phyloP scores from a whole-genome alignment of 2,888 invertebrate genomes.

The Minunthozetes semirufus region DNA sequence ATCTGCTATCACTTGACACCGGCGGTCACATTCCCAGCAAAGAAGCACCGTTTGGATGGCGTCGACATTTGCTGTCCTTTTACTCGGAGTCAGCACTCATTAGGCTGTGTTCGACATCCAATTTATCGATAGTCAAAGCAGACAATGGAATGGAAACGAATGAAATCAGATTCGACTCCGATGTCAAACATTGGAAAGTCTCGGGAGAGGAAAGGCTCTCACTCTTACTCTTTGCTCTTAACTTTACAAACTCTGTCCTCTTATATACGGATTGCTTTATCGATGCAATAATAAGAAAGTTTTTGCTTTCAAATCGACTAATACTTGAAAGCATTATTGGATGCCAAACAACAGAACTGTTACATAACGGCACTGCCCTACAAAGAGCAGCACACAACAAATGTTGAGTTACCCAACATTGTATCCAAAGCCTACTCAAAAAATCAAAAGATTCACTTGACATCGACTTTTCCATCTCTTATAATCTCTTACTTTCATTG shows the following conservation, averaged over 20 bases:
- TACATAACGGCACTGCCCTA: background rate
- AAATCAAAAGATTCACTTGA: background rate
- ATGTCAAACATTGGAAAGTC: background rate
- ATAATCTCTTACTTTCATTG: background rate
- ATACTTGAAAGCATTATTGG: background rate
- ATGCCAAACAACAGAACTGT: background rate
- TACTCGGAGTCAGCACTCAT: background rate
- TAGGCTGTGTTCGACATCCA: background rate
- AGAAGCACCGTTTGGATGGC: background rate
- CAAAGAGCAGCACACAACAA: background rate
- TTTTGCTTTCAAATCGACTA: background rate
- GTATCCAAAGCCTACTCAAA: background rate
- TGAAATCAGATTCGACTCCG: background rate
- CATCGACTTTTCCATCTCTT: background rate
- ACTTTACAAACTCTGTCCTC: background rate
- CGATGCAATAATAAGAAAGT: conserved; percentile 8
- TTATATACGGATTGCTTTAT: conserved; percentile 8
- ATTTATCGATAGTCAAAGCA: background rate
- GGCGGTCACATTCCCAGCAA: background rate
- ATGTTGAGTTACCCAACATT: conserved; percentile 10
- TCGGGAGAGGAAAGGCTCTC: background rate
- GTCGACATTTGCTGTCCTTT: background rate
- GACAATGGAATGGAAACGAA: background rate
- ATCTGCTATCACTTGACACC: conserved; percentile 11
- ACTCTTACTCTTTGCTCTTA: background rate